Base-by-base conservation (phyloP, 2,888 invertebrate genomes). In the Hyppa rectilinea region DNA sequence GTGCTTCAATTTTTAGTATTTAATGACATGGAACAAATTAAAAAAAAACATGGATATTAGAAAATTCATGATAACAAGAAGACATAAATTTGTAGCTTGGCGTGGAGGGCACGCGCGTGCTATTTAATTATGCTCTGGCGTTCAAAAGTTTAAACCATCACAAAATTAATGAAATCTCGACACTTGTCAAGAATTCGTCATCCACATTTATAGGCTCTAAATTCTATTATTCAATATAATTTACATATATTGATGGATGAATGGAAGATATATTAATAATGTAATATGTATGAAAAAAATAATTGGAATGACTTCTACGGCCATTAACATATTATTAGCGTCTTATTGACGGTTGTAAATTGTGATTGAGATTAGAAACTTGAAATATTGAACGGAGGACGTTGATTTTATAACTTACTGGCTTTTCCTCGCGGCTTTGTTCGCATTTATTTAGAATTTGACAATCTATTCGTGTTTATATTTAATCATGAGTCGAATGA, bases 321-420 rank as follows among this genome's bases (percentile, higher is more conserved):
- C 60, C 20, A 73, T 83, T 71, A 80, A 67, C 59, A 75, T 75
- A 49, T 56, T 60, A 75, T 82, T 75, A 82, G 53, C 36, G 52
- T 66, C 34, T 50, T 69, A 59, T 53, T 64, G 63, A 53, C 10
- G 14, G 38, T 50, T 62, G 50, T 82, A 78, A 78, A 75, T 78
- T 64, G 12, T 67, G 7, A n/a, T 38, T 29, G 14, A 52, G 61
- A 72, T 78, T 75, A 70, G 60, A 73, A 75, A 80, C 38, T 70
- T 47, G 14, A 31, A 50, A n/a, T 40, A 17, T 29, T 2, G 17
- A 17, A 31, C 23, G 0, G 45, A 52, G 12, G 45, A 40, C 45
- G 26, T 62, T 38, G 20, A 4, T 45, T 53, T 38, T 29, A 9
- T 38, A 45, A 34, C 12, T 53, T n/a, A n/a, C n/a, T n/a, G n/a